Conservation (phyloP, 2,797 vertebrate species). For the Hybognathus amarus region DNA sequence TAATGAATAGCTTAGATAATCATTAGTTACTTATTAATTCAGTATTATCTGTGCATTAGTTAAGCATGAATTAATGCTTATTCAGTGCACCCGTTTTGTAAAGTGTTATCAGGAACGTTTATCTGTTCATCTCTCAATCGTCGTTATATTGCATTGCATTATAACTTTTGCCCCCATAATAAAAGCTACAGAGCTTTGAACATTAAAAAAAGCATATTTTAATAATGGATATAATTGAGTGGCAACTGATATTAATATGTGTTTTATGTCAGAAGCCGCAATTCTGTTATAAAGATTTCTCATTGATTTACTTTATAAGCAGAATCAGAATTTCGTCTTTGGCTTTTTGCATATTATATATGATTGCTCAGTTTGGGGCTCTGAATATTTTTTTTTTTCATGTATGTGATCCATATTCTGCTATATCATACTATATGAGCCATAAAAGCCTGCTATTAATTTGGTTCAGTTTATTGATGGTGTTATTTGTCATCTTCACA, state of each 20-base stretch:
- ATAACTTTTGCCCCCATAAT: neutral
- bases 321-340: neutral
- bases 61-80: too few relatives aligned
- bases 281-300: neutral
- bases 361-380: neutral
- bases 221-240: neutral
- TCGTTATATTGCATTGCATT: neutral
- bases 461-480: neutral
- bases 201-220: neutral
- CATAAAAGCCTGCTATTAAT: neutral
- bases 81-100: too few relatives aligned
- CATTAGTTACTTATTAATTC: too few relatives aligned
- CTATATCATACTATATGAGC: neutral
- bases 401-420: neutral
- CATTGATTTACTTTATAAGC: neutral
- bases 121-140: neutral
- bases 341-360: neutral
- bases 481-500: conserved; percentile 54
- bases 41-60: too few relatives aligned
- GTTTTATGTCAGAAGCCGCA: neutral
- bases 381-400: neutral
- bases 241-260: neutral
- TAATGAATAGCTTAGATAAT: too few relatives aligned
- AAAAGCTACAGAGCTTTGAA: neutral
- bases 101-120: neutral